Base-by-base conservation (phyloP, 2,888 invertebrate species). In the Elegia similella region DNA sequence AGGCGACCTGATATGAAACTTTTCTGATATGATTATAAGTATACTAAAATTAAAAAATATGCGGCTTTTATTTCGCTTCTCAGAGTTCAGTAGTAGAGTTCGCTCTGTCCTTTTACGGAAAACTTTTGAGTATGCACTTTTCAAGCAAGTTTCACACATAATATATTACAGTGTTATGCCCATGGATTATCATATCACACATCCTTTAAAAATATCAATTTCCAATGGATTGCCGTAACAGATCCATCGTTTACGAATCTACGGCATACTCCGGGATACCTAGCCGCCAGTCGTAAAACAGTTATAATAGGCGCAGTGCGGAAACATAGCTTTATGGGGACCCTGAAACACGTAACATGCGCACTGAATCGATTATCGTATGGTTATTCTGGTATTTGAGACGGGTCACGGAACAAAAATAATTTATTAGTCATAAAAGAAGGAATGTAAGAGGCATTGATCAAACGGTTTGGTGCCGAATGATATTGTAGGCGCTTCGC, bases 301-400 rank as follows among this genome's bases (percentile, higher is more conserved):
- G 82, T 83, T 82, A 85, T 86, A 87, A 85, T 82, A 84, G 82
- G 76, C 85, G 84, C 82, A 86, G 76, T 86, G 86, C 84, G 84
- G 84, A 86, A 87, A 84, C 80, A 80, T 74, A 76, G 80, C 74
- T 83, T 85, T 86, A 84, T 79, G 78, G 75, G 81, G 78, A 77
- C 82, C 80, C 82, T 81, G 80, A 78, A 86, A 85, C 80, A 86
- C 79, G 84, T 86, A 83, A 83, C 82, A 81, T 82, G 82, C 80
- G 76, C 76, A 75, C 73, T 73, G 72, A 83, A 86, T 86, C 82
- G 85, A 86, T 86, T 86, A 81, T 77, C 77, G 79, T 82, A 81
- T 79, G 82, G 78, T 78, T 81, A 80, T 83, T 80, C 75, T 76
- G 75, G 79, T 78, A 77, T 80, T 81, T 76, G 74, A 79, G 75